phyloP scores from a whole-genome alignment of 2,797 vertebrate species.

The Hypotaenidia philippensis region DNA sequence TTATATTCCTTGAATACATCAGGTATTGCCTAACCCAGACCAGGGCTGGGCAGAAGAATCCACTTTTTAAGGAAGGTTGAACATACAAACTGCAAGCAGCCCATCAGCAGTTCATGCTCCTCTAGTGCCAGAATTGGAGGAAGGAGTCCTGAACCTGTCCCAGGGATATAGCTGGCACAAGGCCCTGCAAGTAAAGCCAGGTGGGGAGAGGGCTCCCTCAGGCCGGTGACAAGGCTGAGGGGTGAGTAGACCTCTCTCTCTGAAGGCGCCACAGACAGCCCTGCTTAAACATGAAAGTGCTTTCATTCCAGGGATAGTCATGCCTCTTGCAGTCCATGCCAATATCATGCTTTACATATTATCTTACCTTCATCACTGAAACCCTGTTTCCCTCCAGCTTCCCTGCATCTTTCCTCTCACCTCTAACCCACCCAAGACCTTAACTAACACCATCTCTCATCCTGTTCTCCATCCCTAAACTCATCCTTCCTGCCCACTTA shows the following conservation, averaged over 20 bases:
- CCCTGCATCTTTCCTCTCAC: neutral
- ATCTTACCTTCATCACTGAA: constrained; percentile 63
- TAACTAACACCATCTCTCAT: neutral
- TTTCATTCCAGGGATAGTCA: constrained; percentile 63
- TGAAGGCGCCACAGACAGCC: constrained; percentile 5
- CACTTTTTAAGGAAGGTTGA: constrained; percentile 26
- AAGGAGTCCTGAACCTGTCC: constrained; percentile 20
- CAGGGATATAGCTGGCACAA: neutral
- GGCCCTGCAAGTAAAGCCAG: constrained; percentile 39
- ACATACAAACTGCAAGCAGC: constrained; percentile 15
- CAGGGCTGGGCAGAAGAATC: constrained; percentile 35
- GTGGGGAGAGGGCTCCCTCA: neutral
- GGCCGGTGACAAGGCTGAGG: neutral
- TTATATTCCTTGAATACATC: constrained; percentile 29
- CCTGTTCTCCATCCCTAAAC: neutral
- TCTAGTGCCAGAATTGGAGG: constrained; percentile 26
- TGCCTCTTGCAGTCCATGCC: constrained; percentile 72
- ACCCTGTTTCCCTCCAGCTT: constrained; percentile 21
- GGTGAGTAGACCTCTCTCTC: neutral
- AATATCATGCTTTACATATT: constrained; percentile 58
- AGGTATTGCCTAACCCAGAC: constrained; percentile 46
- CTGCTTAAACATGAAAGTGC: constrained; percentile 15
- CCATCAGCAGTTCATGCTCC: constrained; percentile 8
- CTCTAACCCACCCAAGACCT: neutral
- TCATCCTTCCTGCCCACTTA: neutral